Evolutionary conservation across 2,888 invertebrate species (phyloP).

Genomic region (Tetragnatha montana): DNA sequence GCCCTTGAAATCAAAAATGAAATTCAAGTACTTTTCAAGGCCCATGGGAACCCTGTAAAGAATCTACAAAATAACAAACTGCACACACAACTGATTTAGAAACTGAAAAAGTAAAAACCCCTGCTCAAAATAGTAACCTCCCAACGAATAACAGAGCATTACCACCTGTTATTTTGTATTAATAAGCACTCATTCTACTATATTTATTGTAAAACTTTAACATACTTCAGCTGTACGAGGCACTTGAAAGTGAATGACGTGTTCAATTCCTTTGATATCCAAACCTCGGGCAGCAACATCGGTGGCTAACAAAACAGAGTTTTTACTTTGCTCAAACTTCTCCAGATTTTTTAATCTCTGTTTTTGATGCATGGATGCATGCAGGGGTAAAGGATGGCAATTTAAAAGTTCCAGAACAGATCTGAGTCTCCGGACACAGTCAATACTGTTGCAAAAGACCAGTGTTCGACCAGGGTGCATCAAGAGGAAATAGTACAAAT

Average conservation of each 20-base stretch:
- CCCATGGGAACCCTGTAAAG: no score
- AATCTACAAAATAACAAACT: no score
- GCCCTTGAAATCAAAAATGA: no score
- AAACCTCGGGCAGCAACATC: constrained; percentile 98
- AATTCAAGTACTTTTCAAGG: no score
- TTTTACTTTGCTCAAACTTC: constrained; percentile 83
- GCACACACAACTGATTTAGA: no score
- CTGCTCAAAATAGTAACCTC: no score
- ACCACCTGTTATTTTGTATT: no score
- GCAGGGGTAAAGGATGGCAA: constrained; percentile 85
- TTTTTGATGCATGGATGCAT: constrained; percentile 90
- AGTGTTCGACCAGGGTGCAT: constrained; percentile 94
- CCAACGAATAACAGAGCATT: no score
- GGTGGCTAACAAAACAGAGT: constrained; percentile 88
- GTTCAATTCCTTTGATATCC: constrained; percentile 94
- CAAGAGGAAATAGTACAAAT: constrained; percentile 92
- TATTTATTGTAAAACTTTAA: neutral
- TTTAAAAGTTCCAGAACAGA: constrained; percentile 81
- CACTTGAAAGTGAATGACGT: constrained; percentile 97
- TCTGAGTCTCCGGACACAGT: constrained; percentile 87
- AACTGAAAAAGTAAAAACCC: no score
- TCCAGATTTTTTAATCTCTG: constrained; percentile 96
- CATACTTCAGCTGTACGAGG: constrained; percentile 91
- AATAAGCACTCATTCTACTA: no score
- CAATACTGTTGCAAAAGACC: constrained; percentile 88